Base-by-base conservation (phyloP, 30 jellyfish, hydroid and myxozoan genomes). In the Aurelia coerulea region DNA sequence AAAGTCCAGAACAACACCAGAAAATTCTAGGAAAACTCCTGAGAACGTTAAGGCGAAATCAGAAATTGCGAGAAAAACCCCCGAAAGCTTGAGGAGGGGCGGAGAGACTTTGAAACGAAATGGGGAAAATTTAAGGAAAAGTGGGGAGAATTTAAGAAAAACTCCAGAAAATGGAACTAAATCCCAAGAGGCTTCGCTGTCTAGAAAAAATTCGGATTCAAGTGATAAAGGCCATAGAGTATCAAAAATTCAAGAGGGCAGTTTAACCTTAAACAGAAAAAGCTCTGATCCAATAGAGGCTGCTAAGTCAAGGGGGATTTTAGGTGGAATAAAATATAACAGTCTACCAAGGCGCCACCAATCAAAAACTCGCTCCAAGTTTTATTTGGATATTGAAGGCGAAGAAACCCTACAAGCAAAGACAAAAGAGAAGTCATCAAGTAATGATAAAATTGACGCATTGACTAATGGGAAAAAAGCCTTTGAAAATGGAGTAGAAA, bases 281-380 rank as follows among this genome's bases (percentile, higher is more conserved):
- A 23, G 33, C 72, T 73, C 74, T 11, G 81, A 65, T 15, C 76
- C 76, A 54, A 31, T 31, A 10, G 88, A 78, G 14, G 29, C 78
- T 42, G 56, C 91, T 9, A 85, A 91, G 52, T 54, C 89, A 0
- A 92, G 64, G 64, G 65, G 85, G 16, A 33, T 74, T 29, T 42
- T 85, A 42, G 88, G 82, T 32, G 78, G 91, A 29, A 74, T 76
- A 41, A 91, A 91, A 70, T 91, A 91, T 70, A 83, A 91, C 73
- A 84, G 92, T 54, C 63, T 85, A 32, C 97, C 92, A 59, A 74
- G 93, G 33, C 70, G 83, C 37, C 83, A 73, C 33, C 91, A 83
- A 64, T 68, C 78, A 37, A 78, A 60, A 39, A 62, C 39, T 37
- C 67, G 65, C 79, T 84, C 93, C 50, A 84, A 84, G 33, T 84